Evolutionary conservation across 2,888 invertebrate species (phyloP), one percentile per base, ranked within the genome.

Genomic region (Drosophila quinaria): DNA sequence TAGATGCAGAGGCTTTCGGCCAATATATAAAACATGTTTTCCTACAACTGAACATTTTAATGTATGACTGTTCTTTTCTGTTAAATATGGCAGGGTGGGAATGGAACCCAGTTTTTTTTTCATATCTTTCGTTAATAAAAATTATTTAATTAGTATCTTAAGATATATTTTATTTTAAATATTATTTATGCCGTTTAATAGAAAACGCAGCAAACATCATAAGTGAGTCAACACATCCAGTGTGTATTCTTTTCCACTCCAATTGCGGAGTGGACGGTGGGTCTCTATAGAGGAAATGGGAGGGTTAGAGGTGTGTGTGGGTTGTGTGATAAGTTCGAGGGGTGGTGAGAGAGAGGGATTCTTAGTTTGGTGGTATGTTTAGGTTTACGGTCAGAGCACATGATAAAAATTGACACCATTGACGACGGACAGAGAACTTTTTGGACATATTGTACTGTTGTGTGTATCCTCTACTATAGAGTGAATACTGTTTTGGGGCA

Each of bases 361-460:
- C 31, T n/a, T 44, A 50, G 66, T 67, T 62, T 78, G 70, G 54
- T 52, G 73, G 63, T 54, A 31, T 65, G 52, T 70, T 64, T 70
- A 52, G 71, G 77, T 74, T 87, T 82, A 85, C 51, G 85, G 82
- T 81, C 82, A 65, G 62, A 65, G 77, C 73, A 66, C 71, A 84
- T 79, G 87, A 88, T 85, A 88, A 85, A 82, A 87, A 80, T 88
- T 83, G 78, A 88, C 89, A 88, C 84, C 77, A 75, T 72, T 65
- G n/a, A n/a, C 63, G 56, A 70, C 37, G 59, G 42, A 49, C 60
- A 42, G 33, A 33, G 17, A 33, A 56, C 33, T 56, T 56, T 17
- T 56, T 39, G 25, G 15, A 39, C 15, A 15, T 1, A 50, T 35
- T 50, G 50, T 50, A 8, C 29, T 8, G 50, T 35, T 9, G n/a